phyloP scores from a whole-genome alignment of 2,797 vertebrate genomes.

The Phalanger gymnotis region DNA sequence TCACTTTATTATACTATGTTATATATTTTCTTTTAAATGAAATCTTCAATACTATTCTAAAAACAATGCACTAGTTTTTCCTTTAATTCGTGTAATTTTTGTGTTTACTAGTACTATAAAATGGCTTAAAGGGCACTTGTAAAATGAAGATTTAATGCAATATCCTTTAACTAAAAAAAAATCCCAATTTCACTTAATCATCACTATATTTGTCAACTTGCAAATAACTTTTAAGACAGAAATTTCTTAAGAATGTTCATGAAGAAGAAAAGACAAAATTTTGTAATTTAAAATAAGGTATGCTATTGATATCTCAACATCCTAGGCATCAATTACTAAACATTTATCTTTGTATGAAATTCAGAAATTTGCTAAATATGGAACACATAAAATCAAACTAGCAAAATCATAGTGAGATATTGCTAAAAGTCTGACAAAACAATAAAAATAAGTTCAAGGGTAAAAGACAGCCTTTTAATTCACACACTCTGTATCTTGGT shows the following conservation, averaged over 20 bases:
- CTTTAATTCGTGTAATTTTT: not conserved
- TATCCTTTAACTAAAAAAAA: not conserved
- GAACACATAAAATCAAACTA: not conserved
- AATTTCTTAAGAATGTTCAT: not conserved
- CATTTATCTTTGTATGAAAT: not conserved
- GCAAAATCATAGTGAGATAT: not conserved
- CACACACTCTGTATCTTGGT: not conserved
- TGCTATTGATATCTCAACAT: constrained; percentile 3
- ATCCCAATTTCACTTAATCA: not conserved
- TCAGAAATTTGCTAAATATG: not conserved
- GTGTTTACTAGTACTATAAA: not conserved
- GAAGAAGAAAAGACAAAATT: not conserved
- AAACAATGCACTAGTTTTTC: not conserved
- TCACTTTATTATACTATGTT: not conserved
- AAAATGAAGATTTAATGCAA: not conserved
- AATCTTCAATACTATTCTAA: not conserved
- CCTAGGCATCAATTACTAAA: not conserved
- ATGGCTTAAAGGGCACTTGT: not conserved
- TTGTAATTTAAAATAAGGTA: not conserved
- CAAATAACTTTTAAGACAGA: not conserved
- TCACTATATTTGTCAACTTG: not conserved
- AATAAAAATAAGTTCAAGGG: not conserved
- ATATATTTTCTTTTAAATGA: not conserved
- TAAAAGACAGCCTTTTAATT: not conserved
- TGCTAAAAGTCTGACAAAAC: not conserved